Evolutionary conservation across 1,140 invertebrate genomes (phyloP).

Genomic region (Drosophila nebulosa): DNA sequence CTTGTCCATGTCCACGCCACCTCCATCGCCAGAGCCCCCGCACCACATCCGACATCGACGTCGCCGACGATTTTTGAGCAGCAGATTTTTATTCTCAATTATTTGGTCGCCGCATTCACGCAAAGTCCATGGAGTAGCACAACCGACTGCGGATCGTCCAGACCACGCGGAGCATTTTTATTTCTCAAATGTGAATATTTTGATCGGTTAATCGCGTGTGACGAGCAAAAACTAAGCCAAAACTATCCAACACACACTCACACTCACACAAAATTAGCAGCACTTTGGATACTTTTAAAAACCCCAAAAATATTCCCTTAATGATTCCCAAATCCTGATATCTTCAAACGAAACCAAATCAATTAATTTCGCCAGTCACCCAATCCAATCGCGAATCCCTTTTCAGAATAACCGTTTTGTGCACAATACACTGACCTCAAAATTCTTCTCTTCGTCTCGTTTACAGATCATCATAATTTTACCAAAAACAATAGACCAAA

Average conservation of each 20-base stretch:
- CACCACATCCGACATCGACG: constrained; percentile 11
- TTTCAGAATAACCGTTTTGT: background rate
- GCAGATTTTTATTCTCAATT: constrained; percentile 71
- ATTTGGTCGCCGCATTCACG: constrained; percentile 61
- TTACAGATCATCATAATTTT: constrained; percentile 80
- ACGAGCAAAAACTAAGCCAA: background rate
- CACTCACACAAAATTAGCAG: background rate
- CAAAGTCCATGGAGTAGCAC: constrained; percentile 73
- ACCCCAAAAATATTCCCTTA: background rate
- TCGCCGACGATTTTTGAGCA: constrained; percentile 24
- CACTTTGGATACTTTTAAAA: background rate
- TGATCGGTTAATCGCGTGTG: constrained; percentile 28
- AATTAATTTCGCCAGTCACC: no score
- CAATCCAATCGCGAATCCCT: background rate
- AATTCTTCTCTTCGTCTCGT: constrained; percentile 28
- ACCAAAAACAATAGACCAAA: constrained; percentile 76
- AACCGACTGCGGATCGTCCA: constrained; percentile 71
- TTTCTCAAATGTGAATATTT: constrained; percentile 69
- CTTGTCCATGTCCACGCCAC: background rate
- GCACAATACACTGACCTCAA: background rate
- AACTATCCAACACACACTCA: background rate
- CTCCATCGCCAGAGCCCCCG: background rate
- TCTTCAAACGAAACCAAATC: no score
- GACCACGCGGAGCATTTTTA: constrained; percentile 71
- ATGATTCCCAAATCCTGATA: no score